phyloP scores from a whole-genome alignment of 1,140 invertebrate genomes.

The Cydia amplana region DNA sequence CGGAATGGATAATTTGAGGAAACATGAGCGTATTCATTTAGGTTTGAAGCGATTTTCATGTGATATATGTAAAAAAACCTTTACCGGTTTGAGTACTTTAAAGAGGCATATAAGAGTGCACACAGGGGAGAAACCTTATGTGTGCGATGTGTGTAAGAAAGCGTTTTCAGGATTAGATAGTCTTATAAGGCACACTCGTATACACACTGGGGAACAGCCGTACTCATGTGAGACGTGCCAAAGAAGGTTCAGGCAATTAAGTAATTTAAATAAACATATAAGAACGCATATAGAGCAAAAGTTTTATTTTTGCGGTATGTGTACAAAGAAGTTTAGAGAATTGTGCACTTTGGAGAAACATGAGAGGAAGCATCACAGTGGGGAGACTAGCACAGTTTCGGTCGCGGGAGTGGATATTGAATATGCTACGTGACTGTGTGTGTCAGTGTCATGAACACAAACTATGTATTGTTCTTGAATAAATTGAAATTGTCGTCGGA shows the following conservation, averaged over 20 bases:
- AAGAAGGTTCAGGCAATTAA: neutral
- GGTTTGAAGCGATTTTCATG: neutral
- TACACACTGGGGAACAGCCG: neutral
- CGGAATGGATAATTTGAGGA: neutral
- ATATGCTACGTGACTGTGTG: too few relatives aligned
- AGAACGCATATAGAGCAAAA: neutral
- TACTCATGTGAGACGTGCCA: neutral
- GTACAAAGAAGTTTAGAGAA: constrained; percentile 7
- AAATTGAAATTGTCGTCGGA: too few relatives aligned
- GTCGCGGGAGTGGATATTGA: neutral
- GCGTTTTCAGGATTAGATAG: neutral
- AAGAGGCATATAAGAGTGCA: neutral
- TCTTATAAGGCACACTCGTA: neutral
- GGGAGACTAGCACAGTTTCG: neutral
- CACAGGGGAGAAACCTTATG: neutral
- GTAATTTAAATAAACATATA: neutral
- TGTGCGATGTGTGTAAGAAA: neutral
- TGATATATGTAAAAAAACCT: neutral
- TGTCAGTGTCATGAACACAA: too few relatives aligned
- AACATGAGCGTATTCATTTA: neutral
- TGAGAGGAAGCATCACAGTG: neutral
- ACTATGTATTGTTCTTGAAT: too few relatives aligned
- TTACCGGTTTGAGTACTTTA: neutral
- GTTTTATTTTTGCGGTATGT: neutral
- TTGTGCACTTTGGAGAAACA: neutral